A percentile compares a stretch with the other conserved stretches of the same genome.
phyloP scores from a whole-genome alignment of 2,797 vertebrate genomes.

The Pseudomugil tenellus region DNA sequence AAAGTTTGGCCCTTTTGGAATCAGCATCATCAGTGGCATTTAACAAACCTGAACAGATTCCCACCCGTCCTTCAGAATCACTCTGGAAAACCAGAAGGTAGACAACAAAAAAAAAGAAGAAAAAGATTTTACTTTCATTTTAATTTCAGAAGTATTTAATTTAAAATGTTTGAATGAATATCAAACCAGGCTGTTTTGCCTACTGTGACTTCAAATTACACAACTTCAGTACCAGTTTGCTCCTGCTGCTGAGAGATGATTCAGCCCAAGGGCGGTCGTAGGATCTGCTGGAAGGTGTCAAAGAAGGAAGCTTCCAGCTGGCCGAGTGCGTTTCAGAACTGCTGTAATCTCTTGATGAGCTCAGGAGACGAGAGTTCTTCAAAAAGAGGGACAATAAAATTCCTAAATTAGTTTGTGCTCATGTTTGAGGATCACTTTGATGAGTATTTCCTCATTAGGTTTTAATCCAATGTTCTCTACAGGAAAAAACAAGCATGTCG shows the following conservation, averaged over 20 bases:
- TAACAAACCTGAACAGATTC: conserved; percentile 86
- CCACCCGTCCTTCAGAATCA: conserved; percentile 88
- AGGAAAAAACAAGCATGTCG: background rate
- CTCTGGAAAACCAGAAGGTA: conserved; percentile 52
- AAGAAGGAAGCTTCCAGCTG: conserved; percentile 85
- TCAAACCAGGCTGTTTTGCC: conserved; percentile 14
- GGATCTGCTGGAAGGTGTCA: conserved; percentile 80
- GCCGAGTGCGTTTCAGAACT: conserved; percentile 79
- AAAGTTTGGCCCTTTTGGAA: conserved; percentile 95
- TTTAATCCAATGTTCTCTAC: background rate
- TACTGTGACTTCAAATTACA: conserved; percentile 12
- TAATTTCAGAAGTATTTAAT: background rate
- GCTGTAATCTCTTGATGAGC: conserved; percentile 84
- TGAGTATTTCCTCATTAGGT: background rate
- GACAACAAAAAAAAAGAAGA: conserved; percentile 10
- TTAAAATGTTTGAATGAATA: conserved; percentile 4
- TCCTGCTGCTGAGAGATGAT: conserved; percentile 83
- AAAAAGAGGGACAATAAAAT: conserved; percentile 8
- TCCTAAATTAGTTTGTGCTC: background rate
- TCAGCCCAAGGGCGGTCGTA: conserved; percentile 83
- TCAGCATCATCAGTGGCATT: conserved; percentile 88
- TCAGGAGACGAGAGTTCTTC: conserved; percentile 82
- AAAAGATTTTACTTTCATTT: background rate
- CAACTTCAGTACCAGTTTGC: conserved; percentile 81
- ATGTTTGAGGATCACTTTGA: background rate